phyloP scores from a whole-genome alignment of 2,797 vertebrate species.

The Leptatherina wallacei region DNA sequence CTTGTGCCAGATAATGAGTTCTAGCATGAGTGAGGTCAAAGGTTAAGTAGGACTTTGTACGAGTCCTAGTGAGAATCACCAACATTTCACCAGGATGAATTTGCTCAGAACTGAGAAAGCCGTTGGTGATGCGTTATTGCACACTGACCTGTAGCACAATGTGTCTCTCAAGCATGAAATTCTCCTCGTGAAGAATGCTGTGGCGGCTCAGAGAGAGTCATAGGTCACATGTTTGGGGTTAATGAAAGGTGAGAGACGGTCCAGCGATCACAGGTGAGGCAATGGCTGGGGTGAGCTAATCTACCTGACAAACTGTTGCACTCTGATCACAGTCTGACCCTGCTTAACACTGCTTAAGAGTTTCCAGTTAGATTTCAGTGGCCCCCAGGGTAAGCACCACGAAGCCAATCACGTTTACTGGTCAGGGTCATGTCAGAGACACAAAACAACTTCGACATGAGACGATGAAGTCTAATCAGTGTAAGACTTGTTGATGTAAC shows the following conservation, averaged over 20 bases:
- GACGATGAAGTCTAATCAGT: not conserved
- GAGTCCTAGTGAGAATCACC: conserved; percentile 64
- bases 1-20: conserved; percentile 62
- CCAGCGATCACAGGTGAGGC: conserved; percentile 51
- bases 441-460: not conserved
- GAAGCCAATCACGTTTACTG: conserved; percentile 1
- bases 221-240: conserved; percentile 37
- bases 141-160: conserved; percentile 37
- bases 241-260: conserved; percentile 42
- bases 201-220: conserved; percentile 21
- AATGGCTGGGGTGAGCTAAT: conserved; percentile 37
- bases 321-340: conserved; percentile 51
- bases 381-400: conserved; percentile 25
- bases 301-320: conserved; percentile 57
- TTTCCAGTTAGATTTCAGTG: conserved; percentile 38
- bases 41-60: conserved; percentile 71
- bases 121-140: conserved; percentile 26
- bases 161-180: conserved; percentile 50
- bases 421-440: conserved; percentile 1
- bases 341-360: conserved; percentile 50
- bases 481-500: not conserved
- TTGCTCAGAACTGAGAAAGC: conserved; percentile 21
- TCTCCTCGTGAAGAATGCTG: conserved; percentile 12
- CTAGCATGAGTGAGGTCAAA: conserved; percentile 49
- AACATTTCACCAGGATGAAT: conserved; percentile 43